Conservation (phyloP, 37 sponge, comb jelly and placozoan genomes). For the Mnemiopsis leidyi region DNA sequence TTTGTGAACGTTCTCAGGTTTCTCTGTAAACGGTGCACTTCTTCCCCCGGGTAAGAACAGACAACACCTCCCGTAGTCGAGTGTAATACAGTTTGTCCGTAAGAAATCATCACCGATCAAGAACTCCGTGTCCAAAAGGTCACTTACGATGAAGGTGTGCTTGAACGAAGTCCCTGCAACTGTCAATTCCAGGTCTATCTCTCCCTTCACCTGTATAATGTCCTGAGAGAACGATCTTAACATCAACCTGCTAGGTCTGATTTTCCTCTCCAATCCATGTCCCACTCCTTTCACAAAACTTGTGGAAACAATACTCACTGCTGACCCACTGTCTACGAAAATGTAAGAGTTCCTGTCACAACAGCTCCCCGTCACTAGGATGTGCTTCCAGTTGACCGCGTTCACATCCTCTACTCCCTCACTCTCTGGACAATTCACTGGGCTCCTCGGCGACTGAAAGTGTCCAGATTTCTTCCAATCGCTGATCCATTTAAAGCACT, state of each 20-base stretch:
- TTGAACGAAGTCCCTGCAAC: neutral
- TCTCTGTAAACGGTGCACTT: neutral
- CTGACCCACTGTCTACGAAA: constrained; percentile 1
- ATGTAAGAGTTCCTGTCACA: neutral
- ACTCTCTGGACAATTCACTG: neutral
- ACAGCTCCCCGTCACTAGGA: neutral
- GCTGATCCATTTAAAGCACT: neutral
- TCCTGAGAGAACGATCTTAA: neutral
- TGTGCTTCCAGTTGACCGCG: neutral
- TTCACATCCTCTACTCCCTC: neutral
- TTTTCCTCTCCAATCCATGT: neutral
- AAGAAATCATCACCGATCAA: neutral
- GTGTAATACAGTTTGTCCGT: too few relatives aligned
- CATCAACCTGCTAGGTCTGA: neutral
- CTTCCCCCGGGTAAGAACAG: neutral
- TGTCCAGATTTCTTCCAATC: neutral
- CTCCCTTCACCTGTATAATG: neutral
- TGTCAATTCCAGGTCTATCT: neutral
- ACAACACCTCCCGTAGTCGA: too few relatives aligned
- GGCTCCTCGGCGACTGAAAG: neutral
- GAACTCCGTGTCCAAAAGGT: neutral
- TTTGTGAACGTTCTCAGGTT: neutral
- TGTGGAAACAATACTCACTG: neutral
- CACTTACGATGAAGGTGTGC: neutral
- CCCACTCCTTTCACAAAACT: neutral